Evolutionary conservation across 37 sponge, comb jelly and placozoan genomes (phyloP), one percentile per base, ranked within the genome.

Genomic region (Oscarella lobularis): DNA sequence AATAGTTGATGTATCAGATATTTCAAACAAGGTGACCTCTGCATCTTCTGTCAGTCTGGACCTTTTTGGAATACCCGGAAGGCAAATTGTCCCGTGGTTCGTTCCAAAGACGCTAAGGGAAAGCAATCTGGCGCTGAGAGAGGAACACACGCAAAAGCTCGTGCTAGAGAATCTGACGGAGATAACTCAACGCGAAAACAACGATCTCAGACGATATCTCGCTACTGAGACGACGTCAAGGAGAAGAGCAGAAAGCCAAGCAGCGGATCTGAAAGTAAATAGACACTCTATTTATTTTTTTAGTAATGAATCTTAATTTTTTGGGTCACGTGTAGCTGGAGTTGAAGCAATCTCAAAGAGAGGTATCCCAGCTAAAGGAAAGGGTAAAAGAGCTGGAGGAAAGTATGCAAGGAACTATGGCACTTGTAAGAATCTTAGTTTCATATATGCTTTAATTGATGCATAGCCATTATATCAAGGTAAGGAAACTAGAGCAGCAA

Each of bases 111-210:
- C 60, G 20, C 60, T 48, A 20, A 20, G 20, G 20, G 60, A 48
- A 20, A 48, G 60, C 60, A 48, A 48, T 20, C 9, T 27, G 60
- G 20, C 20, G 60, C 20, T 87, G 67, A 91, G 81, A 33, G 38
- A 84, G 35, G 92, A 84, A 41, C 81, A 73, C 67, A 85, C 92
- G 14, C 76, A 87, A 39, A 37, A 83, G 38, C 66, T 86, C 80
- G 87, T 91, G 65, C 81, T 81, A 2, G 88, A 91, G 38, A 73
- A 91, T 32, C 73, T 91, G 55, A 70, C 39, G 0, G 75, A 74
- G 31, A 91, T 91, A 5, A 75, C 86, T 38, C 87, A 91, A 41
- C 83, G 78, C 33, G 92, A 91, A 39, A 37, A 84, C 40, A 72
- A 35, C 1, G 77, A 37, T 35, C 60, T 82, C 31, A 78, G 80